Conservation (phyloP, 1,140 invertebrate genomes). For the Tenebrio molitor region DNA sequence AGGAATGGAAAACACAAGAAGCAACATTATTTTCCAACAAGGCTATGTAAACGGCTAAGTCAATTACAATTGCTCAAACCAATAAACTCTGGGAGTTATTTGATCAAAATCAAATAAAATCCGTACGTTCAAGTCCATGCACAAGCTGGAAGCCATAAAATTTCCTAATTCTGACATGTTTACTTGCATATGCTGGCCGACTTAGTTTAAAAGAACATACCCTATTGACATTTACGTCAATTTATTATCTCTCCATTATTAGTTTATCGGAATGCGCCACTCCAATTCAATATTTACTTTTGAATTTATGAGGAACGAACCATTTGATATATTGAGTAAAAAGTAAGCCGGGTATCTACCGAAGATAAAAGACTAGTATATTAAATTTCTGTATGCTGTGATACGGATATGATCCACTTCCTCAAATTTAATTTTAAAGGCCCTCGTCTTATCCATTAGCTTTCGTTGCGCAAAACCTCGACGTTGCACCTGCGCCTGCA, state of each 20-base stretch:
- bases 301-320: conserved; percentile 12
- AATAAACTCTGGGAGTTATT: conserved; percentile 23
- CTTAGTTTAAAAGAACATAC: conserved; percentile 5
- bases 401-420: conserved; percentile 12
- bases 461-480: background rate
- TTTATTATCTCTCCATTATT: background rate
- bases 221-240: background rate
- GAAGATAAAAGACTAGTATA: conserved; percentile 15
- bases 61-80: conserved; percentile 4
- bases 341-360: background rate
- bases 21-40: background rate
- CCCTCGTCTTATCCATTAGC: background rate
- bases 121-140: background rate
- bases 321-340: conserved; percentile 12
- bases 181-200: conserved; percentile 5
- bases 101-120: conserved; percentile 18
- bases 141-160: conserved; percentile 15
- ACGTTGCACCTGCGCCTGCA: background rate
- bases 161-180: conserved; percentile 24
- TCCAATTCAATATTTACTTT: background rate
- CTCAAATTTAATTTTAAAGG: conserved; percentile 7
- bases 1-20: no score
- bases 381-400: conserved; percentile 28
- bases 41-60: background rate
- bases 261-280: background rate